Evolutionary conservation across 2,888 invertebrate genomes (phyloP).

Genomic region (Spilosoma lubricipeda): DNA sequence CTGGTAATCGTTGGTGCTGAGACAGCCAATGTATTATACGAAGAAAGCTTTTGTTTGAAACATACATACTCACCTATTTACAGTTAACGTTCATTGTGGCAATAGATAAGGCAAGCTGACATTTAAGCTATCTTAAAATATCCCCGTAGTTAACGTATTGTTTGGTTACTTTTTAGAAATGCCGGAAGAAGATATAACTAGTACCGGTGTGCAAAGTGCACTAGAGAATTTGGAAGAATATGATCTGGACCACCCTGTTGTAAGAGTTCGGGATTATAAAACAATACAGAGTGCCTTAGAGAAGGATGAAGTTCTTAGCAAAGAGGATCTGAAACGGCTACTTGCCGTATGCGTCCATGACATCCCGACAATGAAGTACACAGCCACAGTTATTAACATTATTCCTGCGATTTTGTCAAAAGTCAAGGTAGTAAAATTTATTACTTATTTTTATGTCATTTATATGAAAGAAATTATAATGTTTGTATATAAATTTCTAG

Average conservation of each 20-base stretch:
- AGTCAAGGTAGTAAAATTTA: conserved; percentile 59
- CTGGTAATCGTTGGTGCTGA: conserved; percentile 1
- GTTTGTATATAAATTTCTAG: conserved; percentile 42
- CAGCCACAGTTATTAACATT: conserved; percentile 58
- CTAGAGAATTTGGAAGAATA: conserved; percentile 61
- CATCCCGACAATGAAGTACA: conserved; percentile 47
- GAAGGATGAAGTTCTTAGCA: conserved; percentile 43
- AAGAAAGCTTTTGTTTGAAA: conserved; percentile 11
- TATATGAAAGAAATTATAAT: neutral
- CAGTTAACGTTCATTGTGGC: neutral
- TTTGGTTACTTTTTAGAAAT: conserved; percentile 56
- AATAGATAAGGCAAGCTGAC: neutral
- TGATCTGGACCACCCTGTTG: conserved; percentile 43
- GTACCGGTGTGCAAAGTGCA: conserved; percentile 47
- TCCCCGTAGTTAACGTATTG: neutral
- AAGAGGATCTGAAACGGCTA: conserved; percentile 55
- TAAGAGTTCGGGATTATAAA: conserved; percentile 54
- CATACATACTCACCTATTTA: conserved; percentile 12
- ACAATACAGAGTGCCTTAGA: conserved; percentile 57
- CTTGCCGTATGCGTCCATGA: conserved; percentile 63
- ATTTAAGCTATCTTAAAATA: neutral
- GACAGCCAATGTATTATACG: neutral
- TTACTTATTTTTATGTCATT: neutral
- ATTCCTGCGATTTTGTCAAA: conserved; percentile 61
- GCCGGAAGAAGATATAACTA: conserved; percentile 54